Evolutionary conservation across 2,888 invertebrate species (phyloP).

Genomic region (Athripsodes cinereus): DNA sequence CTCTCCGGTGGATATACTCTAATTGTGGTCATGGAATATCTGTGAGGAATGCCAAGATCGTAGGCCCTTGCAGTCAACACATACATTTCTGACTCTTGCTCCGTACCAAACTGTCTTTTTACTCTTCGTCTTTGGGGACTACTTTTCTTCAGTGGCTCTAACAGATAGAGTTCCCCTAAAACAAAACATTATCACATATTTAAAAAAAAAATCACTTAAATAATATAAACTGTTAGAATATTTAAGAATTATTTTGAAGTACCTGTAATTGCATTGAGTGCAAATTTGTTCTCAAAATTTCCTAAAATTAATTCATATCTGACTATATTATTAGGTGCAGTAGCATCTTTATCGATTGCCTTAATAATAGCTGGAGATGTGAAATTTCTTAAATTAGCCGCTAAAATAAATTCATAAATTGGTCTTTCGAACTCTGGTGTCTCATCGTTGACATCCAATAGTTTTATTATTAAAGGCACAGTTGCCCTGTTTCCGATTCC

Average conservation of each 20-base stretch:
- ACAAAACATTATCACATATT: background rate
- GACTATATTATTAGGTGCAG: conserved; percentile 78
- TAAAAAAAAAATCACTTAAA: background rate
- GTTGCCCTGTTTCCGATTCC: conserved; percentile 72
- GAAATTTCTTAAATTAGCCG: conserved; percentile 66
- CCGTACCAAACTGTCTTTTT: conserved; percentile 45
- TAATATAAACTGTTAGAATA: background rate
- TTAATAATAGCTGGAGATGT: conserved; percentile 72
- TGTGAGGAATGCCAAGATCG: conserved; percentile 77
- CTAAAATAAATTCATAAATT: conserved; percentile 74
- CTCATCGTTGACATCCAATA: conserved; percentile 81
- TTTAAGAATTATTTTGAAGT: conserved; percentile 21
- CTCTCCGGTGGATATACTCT: conserved; percentile 74
- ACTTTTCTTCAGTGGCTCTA: conserved; percentile 47
- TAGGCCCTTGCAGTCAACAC: conserved; percentile 72
- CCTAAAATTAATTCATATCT: conserved; percentile 78
- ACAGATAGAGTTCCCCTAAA: conserved; percentile 59
- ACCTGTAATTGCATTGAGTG: conserved; percentile 70
- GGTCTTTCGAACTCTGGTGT: conserved; percentile 75
- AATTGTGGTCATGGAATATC: conserved; percentile 65
- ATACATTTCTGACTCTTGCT: conserved; percentile 51
- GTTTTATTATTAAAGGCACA: conserved; percentile 65
- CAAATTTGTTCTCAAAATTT: conserved; percentile 68
- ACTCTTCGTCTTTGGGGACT: conserved; percentile 41
- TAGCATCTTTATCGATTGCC: conserved; percentile 78